Evolutionary conservation across 2,888 invertebrate species (phyloP).

Genomic region (Machimus atricapillus): DNA sequence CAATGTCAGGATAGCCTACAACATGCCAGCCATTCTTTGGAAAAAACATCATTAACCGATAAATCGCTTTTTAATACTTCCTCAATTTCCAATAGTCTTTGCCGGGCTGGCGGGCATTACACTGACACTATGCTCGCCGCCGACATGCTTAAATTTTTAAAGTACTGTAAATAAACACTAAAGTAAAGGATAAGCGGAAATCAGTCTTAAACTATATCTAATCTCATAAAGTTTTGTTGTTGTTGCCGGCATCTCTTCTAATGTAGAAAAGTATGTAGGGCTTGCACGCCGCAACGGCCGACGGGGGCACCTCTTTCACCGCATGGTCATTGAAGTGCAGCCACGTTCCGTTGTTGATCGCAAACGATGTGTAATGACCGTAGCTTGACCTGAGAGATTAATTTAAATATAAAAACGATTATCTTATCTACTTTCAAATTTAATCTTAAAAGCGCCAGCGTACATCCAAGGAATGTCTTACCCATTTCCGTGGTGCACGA

Average conservation of each 20-base stretch:
- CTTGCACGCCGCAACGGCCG: slow-evolving; percentile 78
- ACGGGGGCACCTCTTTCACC: slow-evolving; percentile 68
- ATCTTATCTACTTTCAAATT: neutral
- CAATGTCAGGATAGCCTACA: slow-evolving; percentile 71
- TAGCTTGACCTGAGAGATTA: slow-evolving; percentile 71
- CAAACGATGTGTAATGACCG: slow-evolving; percentile 86
- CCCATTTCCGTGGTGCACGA: slow-evolving; percentile 84
- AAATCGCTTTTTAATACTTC: neutral
- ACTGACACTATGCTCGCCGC: neutral
- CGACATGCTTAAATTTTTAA: neutral
- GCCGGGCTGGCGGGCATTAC: neutral
- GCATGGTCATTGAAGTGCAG: slow-evolving; percentile 87
- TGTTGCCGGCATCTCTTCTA: slow-evolving; percentile 65
- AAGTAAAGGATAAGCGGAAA: slow-evolving; percentile 20
- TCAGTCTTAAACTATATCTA: slow-evolving; percentile 46
- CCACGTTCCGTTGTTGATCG: slow-evolving; percentile 81
- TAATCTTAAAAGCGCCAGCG: neutral
- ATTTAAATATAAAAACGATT: neutral
- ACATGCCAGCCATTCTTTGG: slow-evolving; percentile 88
- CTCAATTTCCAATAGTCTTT: neutral
- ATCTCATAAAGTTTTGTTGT: slow-evolving; percentile 45
- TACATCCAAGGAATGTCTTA: slow-evolving; percentile 54
- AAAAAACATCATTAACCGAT: slow-evolving; percentile 46
- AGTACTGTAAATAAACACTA: slow-evolving; percentile 25
- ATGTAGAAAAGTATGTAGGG: slow-evolving; percentile 88